phyloP scores from a whole-genome alignment of 1,140 invertebrate species.

The Galleria mellonella region DNA sequence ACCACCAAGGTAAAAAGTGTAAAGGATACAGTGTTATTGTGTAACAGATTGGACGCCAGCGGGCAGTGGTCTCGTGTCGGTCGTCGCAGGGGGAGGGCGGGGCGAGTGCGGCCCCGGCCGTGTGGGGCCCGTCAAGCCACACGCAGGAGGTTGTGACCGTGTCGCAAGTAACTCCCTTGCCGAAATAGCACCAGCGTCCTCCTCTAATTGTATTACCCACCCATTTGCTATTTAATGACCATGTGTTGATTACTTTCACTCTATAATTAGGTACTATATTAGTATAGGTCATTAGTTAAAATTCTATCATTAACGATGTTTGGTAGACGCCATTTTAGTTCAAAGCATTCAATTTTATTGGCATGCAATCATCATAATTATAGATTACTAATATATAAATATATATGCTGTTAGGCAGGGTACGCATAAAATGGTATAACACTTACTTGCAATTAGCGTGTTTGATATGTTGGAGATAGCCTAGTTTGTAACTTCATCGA shows the following conservation, averaged over 20 bases:
- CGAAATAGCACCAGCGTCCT: conserved; percentile 54
- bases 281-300: no score
- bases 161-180: conserved; percentile 64
- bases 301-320: background rate
- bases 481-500: conserved; percentile 51
- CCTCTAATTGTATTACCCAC: conserved; percentile 29
- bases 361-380: no score
- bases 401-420: background rate
- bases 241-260: background rate
- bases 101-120: conserved; percentile 66
- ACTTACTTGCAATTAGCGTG: conserved; percentile 17
- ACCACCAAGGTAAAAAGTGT: conserved; percentile 58
- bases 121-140: conserved; percentile 68
- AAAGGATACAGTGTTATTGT: conserved; percentile 57
- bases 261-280: background rate
- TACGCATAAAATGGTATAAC: background rate
- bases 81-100: conserved; percentile 69
- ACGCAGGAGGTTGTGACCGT: conserved; percentile 71
- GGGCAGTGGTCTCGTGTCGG: conserved; percentile 63
- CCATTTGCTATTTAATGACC: conserved; percentile 19
- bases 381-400: no score
- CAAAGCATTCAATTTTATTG: conserved; percentile 1
- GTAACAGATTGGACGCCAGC: conserved; percentile 67
- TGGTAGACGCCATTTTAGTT: conserved; percentile 11
- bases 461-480: conserved; percentile 25